Evolutionary conservation across 2,797 vertebrate species (phyloP).

Genomic region (Channa striata): DNA sequence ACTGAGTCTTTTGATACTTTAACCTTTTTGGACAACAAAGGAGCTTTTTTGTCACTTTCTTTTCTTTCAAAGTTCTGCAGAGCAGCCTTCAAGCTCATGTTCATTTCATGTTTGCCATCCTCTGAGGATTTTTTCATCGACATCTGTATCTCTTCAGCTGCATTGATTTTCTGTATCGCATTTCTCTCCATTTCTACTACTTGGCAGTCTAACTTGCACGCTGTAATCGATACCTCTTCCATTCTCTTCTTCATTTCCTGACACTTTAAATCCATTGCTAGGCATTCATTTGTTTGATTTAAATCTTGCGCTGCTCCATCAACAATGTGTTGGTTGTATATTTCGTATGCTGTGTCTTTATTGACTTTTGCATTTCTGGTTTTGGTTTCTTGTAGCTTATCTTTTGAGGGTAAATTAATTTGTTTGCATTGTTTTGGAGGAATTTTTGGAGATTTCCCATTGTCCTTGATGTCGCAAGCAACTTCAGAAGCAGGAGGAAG

Average conservation of each 20-base stretch:
- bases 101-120: slow-evolving; percentile 65
- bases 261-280: slow-evolving; percentile 44
- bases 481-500: slow-evolving; percentile 79
- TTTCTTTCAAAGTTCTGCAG: slow-evolving; percentile 69
- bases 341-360: slow-evolving; percentile 22
- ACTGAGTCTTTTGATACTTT: slow-evolving; percentile 47
- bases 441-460: slow-evolving; percentile 39
- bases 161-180: slow-evolving; percentile 75
- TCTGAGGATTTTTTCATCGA: slow-evolving; percentile 62
- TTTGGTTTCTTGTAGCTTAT: slow-evolving; percentile 50
- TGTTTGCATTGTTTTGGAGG: slow-evolving; percentile 50
- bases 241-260: slow-evolving; percentile 57
- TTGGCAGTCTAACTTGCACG: slow-evolving; percentile 35
- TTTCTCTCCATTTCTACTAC: slow-evolving; percentile 72
- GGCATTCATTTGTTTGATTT: slow-evolving; percentile 42
- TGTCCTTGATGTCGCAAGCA: slow-evolving; percentile 64
- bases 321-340: neutral
- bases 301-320: slow-evolving; percentile 30
- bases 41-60: slow-evolving; percentile 49
- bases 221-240: slow-evolving; percentile 7
- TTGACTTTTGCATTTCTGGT: slow-evolving; percentile 29
- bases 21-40: slow-evolving; percentile 64
- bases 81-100: slow-evolving; percentile 58
- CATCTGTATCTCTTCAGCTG: slow-evolving; percentile 74
- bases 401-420: slow-evolving; percentile 49